Conservation (phyloP, 2,797 vertebrate genomes). For the Limosa lapponica region DNA sequence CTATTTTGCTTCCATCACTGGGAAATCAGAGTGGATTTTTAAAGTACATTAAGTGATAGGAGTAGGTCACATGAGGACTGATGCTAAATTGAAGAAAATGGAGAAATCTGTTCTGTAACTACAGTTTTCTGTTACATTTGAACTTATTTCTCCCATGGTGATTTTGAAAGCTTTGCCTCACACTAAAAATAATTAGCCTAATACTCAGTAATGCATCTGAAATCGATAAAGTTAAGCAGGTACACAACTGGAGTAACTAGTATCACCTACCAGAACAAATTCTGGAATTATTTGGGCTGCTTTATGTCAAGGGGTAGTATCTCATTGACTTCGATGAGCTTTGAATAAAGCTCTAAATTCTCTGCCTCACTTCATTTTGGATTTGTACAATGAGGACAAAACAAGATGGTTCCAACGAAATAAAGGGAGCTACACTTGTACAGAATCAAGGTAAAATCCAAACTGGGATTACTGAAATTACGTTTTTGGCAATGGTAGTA, state of each 20-base stretch:
- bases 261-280: neutral
- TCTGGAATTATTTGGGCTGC: neutral
- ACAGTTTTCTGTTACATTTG: neutral
- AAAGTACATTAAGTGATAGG: neutral
- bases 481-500: neutral
- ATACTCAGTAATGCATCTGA: neutral
- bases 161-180: conserved; percentile 1
- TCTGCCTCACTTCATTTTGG: neutral
- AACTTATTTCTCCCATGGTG: conserved; percentile 14
- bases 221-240: conserved; percentile 22
- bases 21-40: neutral
- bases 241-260: neutral
- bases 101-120: conserved; percentile 8
- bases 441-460: neutral
- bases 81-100: conserved; percentile 28
- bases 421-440: neutral
- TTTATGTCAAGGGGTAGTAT: neutral
- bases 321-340: neutral
- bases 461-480: neutral
- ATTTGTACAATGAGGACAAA: neutral
- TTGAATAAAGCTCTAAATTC: neutral
- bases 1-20: neutral
- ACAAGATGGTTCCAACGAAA: neutral
- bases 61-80: neutral
- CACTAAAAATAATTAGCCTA: conserved; percentile 25